Conservation (phyloP, 2,113 vertebrate species). For the Maccullochella peelii region DNA sequence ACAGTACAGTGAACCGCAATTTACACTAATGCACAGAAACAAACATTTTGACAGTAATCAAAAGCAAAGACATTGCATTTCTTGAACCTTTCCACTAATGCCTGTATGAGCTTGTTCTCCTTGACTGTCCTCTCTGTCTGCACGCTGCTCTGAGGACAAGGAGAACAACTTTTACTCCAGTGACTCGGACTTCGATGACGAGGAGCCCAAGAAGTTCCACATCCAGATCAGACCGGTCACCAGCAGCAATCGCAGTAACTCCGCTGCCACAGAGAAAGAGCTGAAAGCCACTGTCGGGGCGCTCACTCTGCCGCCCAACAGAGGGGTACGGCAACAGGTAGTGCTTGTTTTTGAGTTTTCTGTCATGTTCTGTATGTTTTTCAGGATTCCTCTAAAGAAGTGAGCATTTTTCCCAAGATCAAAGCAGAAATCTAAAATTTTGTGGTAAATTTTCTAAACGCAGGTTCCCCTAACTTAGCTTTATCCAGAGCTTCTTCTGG, state of each 20-base stretch:
- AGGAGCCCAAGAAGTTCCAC: slow-evolving; percentile 92
- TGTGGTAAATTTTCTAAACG: neutral
- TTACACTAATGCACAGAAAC: too few species aligned
- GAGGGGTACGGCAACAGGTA: slow-evolving; percentile 78
- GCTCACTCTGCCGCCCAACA: slow-evolving; percentile 89
- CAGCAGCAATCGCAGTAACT: slow-evolving; percentile 75
- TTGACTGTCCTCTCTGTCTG: slow-evolving; percentile 79
- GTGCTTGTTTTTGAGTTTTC: neutral
- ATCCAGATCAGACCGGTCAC: slow-evolving; percentile 91
- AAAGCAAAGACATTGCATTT: neutral
- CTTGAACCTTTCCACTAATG: neutral
- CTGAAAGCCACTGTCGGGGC: slow-evolving; percentile 91
- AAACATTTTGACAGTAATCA: neutral
- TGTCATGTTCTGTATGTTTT: neutral
- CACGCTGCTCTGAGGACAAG: slow-evolving; percentile 83
- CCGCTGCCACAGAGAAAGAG: slow-evolving; percentile 87
- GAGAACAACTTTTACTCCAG: slow-evolving; percentile 90
- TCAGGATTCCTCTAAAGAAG: neutral
- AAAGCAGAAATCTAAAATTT: neutral
- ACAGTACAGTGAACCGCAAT: too few species aligned
- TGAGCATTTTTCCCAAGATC: neutral
- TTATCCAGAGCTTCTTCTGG: too few species aligned
- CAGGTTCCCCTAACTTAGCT: neutral
- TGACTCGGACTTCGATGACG: slow-evolving; percentile 95
- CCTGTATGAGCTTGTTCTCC: slow-evolving; percentile 70